Percentiles rank a stretch among this genome's conserved stretches.
Conservation (phyloP, 2,113 vertebrate genomes). For the Myiozetetes cayanensis region DNA sequence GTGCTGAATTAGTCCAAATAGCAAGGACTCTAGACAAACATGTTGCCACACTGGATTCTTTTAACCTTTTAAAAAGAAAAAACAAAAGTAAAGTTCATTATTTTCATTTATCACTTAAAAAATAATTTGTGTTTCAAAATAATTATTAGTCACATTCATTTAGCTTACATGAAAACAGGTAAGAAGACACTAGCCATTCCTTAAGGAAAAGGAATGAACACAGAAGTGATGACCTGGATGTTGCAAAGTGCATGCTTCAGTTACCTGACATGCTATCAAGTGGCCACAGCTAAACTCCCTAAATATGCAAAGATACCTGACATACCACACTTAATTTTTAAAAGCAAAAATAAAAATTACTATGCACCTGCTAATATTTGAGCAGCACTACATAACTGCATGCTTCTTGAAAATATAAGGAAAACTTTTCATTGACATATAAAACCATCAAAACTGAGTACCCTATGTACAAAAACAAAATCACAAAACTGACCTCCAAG, state of each 20-base stretch:
- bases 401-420: not conserved
- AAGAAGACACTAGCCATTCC: not conserved
- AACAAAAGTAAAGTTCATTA: not conserved
- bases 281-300: not conserved
- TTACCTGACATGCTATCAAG: not conserved
- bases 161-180: not conserved
- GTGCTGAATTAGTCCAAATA: conserved; percentile 85
- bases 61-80: conserved; percentile 76
- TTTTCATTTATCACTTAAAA: not conserved
- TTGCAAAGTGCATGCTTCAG: not conserved
- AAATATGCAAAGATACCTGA: not conserved
- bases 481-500: not conserved
- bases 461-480: not conserved
- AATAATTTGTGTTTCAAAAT: not conserved
- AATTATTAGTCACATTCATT: not conserved
- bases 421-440: not conserved
- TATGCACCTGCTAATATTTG: not conserved
- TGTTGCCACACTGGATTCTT: conserved; percentile 86
- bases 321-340: not conserved
- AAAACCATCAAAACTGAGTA: not conserved
- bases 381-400: not conserved
- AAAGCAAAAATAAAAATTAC: not conserved
- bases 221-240: not conserved
- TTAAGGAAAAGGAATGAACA: not conserved
- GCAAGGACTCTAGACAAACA: conserved; percentile 86